Base-by-base conservation (phyloP, 2,113 vertebrate species). In the Platycercus adscitus region DNA sequence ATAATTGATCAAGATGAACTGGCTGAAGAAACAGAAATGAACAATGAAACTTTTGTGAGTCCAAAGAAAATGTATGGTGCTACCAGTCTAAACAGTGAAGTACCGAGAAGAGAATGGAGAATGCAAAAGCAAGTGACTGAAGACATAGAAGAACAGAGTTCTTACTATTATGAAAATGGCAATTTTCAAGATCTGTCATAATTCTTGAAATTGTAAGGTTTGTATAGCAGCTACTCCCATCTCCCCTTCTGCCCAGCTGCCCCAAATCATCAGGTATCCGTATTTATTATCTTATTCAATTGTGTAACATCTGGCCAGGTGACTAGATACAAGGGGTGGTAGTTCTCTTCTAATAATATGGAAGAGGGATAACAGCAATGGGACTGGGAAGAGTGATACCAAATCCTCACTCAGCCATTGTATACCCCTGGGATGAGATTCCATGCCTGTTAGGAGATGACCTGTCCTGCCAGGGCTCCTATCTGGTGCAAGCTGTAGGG, bases 1-100 rank as follows among this genome's bases (percentile, higher is more conserved):
- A 99, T 99, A 85, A 98, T 99, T 23, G 98, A 98, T 61, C 98
- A 99, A 71, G 99, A 99, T 23, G 99, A 99, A 96, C 97, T 99
- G 75, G 99, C 99, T 0, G 99, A 99, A 94, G 99, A 99, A 97
- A 98, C 98, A 3, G 99, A 99, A 91, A 98, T 99, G 90, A 98
- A 96, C 94, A 98, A 82, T 4, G 99, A 99, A 64, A 97, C 71
- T 79, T 96, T 94, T 29, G n/a, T 95, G 49, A 98, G 97, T 83
- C 96, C 98, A 88, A 97, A 97, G 95, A 99, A 98, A 97, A 98
- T 52, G 68, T 99, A 99, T 0, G 99, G 99, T 47, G 98, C 99
- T 93, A 98, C 98, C 17, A 87, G 96, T 44, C 98, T 99, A 77
- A 98, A 98, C 81, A 97, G 96, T 11, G 97, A 97, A 16, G 96